phyloP scores from a whole-genome alignment of 2,797 vertebrate genomes.

The Sebastes trivittatus region DNA sequence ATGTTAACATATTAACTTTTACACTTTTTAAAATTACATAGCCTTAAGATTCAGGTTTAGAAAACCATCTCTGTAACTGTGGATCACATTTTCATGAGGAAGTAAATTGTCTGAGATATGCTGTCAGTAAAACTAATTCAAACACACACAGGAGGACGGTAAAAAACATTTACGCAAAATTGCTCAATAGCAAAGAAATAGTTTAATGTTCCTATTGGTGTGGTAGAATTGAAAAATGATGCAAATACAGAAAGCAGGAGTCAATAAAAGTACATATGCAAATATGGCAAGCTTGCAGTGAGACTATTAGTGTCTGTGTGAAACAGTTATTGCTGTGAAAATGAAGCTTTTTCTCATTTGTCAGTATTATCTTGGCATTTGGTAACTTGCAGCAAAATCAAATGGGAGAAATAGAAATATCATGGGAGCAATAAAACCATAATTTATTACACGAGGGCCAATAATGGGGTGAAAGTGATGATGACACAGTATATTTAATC shows the following conservation, averaged over 20 bases:
- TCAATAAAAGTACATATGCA: slow-evolving; percentile 55
- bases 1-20: neutral
- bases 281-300: slow-evolving; percentile 44
- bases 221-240: slow-evolving; percentile 30
- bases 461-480: slow-evolving; percentile 7
- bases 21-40: neutral
- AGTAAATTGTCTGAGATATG: neutral
- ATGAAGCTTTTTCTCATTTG: slow-evolving; percentile 52
- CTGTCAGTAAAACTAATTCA: neutral
- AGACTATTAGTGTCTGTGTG: slow-evolving; percentile 41
- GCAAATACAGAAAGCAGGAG: slow-evolving; percentile 42
- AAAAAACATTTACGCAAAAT: slow-evolving; percentile 2
- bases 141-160: neutral
- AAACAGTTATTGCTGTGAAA: slow-evolving; percentile 57
- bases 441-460: slow-evolving; percentile 15
- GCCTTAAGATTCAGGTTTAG: neutral
- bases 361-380: slow-evolving; percentile 33
- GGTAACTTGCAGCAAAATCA: slow-evolving; percentile 27
- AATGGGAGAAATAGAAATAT: slow-evolving; percentile 33
- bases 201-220: slow-evolving; percentile 12
- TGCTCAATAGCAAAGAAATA: slow-evolving; percentile 17
- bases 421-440: slow-evolving; percentile 28
- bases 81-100: slow-evolving; percentile 2
- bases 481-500: slow-evolving; percentile 23
- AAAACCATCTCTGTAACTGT: neutral